Conservation (phyloP, 2,888 invertebrate species). For the Archips crataeganus region DNA sequence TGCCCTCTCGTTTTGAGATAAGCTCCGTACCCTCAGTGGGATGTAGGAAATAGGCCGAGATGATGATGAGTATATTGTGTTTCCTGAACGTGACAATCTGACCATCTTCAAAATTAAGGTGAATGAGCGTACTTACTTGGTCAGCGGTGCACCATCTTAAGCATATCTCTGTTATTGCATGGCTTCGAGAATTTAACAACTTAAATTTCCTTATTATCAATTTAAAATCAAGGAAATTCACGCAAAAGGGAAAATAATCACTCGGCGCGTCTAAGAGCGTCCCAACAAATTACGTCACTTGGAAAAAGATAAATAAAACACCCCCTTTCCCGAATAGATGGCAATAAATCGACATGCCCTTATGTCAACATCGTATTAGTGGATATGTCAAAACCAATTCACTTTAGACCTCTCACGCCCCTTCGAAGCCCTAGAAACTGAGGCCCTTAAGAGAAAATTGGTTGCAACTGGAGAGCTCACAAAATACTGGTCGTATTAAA, state of each 20-base stretch:
- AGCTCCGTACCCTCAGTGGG: too few relatives aligned
- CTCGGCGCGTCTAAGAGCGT: conserved; percentile 57
- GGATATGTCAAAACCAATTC: conserved; percentile 63
- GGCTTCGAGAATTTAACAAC: neutral
- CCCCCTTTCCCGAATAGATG: conserved; percentile 77
- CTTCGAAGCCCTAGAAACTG: conserved; percentile 34
- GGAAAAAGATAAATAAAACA: conserved; percentile 77
- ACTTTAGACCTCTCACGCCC: conserved; percentile 49
- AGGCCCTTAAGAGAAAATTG: conserved; percentile 37
- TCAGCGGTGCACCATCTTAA: too few relatives aligned
- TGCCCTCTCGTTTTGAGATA: too few relatives aligned
- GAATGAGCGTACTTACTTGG: too few relatives aligned
- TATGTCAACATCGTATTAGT: conserved; percentile 81
- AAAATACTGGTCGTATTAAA: conserved; percentile 63
- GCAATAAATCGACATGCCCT: conserved; percentile 81
- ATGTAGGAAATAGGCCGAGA: too few relatives aligned
- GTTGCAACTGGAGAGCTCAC: conserved; percentile 52
- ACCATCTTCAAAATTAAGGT: too few relatives aligned
- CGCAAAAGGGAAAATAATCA: conserved; percentile 48
- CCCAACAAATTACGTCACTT: conserved; percentile 70
- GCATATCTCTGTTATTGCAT: neutral
- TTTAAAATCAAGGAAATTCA: neutral
- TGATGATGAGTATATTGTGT: too few relatives aligned
- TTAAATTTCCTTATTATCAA: neutral
- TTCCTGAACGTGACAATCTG: too few relatives aligned